phyloP scores from a whole-genome alignment of 2,113 vertebrate genomes.

The Zosterops japonicus region DNA sequence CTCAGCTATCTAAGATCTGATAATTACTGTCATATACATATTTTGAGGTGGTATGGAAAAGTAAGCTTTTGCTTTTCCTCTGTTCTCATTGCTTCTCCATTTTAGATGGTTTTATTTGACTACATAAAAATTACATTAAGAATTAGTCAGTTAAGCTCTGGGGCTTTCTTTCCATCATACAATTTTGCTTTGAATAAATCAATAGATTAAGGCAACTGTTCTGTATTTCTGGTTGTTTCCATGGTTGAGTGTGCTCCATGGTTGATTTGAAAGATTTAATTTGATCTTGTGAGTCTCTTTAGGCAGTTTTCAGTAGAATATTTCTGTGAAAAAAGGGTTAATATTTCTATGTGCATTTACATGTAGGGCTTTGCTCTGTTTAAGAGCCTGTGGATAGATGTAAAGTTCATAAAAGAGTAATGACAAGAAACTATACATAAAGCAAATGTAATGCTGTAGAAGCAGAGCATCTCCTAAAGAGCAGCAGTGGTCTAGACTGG shows the following conservation, averaged over 20 bases:
- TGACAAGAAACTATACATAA: neutral
- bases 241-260: neutral
- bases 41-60: neutral
- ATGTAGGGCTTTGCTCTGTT: neutral
- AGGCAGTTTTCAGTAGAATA: neutral
- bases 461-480: neutral
- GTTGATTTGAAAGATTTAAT: neutral
- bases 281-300: neutral
- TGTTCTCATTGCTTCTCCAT: neutral
- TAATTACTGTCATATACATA: neutral
- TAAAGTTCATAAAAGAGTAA: slow-evolving; percentile 35
- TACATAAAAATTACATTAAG: neutral
- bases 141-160: neutral
- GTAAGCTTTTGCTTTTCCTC: neutral
- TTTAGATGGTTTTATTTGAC: neutral
- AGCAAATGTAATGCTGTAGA: neutral
- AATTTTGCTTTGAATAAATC: neutral
- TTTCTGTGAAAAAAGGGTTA: neutral
- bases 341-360: neutral
- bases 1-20: neutral
- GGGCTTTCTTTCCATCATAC: neutral
- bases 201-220: neutral
- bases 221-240: neutral
- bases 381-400: neutral
- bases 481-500: neutral